Evolutionary conservation across 2,888 invertebrate species (phyloP).

Genomic region (Auanema freiburgensis): DNA sequence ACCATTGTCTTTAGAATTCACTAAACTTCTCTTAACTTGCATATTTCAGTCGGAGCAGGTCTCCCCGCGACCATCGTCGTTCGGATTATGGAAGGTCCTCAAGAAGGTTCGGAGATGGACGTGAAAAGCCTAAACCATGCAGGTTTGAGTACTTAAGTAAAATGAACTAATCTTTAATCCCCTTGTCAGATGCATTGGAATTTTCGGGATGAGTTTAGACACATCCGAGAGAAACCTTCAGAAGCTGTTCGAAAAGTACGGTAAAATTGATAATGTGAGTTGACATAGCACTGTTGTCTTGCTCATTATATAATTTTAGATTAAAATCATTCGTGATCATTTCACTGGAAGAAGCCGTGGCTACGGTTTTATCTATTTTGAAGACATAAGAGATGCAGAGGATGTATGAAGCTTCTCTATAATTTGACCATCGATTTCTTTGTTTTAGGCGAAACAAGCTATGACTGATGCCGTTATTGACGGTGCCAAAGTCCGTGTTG

Average conservation of each 20-base stretch:
- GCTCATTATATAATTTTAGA: neutral
- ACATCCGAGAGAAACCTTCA: slow-evolving; percentile 88
- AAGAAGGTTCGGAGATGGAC: neutral
- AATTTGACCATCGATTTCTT: slow-evolving; percentile 15
- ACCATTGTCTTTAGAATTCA: no score
- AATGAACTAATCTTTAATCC: neutral
- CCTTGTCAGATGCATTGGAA: slow-evolving; percentile 77
- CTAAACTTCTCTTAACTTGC: no score
- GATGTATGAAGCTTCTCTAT: slow-evolving; percentile 14
- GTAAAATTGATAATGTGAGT: slow-evolving; percentile 86
- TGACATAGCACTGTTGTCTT: slow-evolving; percentile 79
- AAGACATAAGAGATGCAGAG: slow-evolving; percentile 28
- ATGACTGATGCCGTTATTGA: slow-evolving; percentile 36
- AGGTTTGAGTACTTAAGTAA: neutral
- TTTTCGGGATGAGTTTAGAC: slow-evolving; percentile 90
- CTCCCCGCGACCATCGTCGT: neutral
- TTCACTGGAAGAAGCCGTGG: slow-evolving; percentile 49
- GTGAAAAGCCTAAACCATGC: slow-evolving; percentile 3
- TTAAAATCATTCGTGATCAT: slow-evolving; percentile 24
- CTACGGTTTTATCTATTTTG: slow-evolving; percentile 55
- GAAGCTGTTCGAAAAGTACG: slow-evolving; percentile 88
- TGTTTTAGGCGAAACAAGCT: slow-evolving; percentile 38
- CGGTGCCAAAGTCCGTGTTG: slow-evolving; percentile 48
- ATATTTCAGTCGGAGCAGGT: neutral
- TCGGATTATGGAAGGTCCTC: neutral